Evolutionary conservation across 2,797 vertebrate genomes (phyloP), one percentile per base, ranked within the genome.

Genomic region (Aphelocoma californica): DNA sequence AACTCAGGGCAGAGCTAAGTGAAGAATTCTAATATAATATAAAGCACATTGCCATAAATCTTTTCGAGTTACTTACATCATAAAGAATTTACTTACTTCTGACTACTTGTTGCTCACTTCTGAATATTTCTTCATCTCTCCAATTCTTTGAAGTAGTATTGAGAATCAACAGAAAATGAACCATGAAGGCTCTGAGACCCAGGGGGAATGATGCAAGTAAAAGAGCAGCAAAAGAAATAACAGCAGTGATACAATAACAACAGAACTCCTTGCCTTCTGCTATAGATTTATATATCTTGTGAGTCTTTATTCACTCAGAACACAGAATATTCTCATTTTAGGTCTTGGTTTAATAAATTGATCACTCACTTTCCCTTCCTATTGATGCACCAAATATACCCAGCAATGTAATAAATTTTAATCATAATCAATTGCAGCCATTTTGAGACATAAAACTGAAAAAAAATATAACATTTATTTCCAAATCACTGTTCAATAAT

Each of bases 11-110:
- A 79, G 50, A 96, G 65, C 2, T 34, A 88, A 87, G 21, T 75
- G 54, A 93, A 87, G 94, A 77, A 74, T 82, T 96, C 47, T 90
- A 82, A 89, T 67, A 29, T 64, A 86, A 90, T 80, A 66, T 48
- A 94, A 87, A 96, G 8, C 25, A 77, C 32, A 65, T 29, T 86
- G 25, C 21, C 72, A 83, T 96, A 93, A 92, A 90, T 95, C 34
- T 89, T 53, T n/a, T 91, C 7, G 34, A 77, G 44, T 95, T 89
- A 88, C 50, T 90, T 92, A 64, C 57, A 84, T 86, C 38, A 81
- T 81, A 86, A 96, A 96, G 42, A 86, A 96, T 90, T 86, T 78
- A 90, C 51, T 94, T 94, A 26, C 47, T 70, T 71, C 73, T 77
- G 54, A 81, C 31, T 87, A 50, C 50, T 91, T 81, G 65, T 69